These are phyloP conservation scores for Pteronura brasiliensis DNA, from an alignment of 2,113 vertebrate genomes.

Conservation along the genomic window DNA sequence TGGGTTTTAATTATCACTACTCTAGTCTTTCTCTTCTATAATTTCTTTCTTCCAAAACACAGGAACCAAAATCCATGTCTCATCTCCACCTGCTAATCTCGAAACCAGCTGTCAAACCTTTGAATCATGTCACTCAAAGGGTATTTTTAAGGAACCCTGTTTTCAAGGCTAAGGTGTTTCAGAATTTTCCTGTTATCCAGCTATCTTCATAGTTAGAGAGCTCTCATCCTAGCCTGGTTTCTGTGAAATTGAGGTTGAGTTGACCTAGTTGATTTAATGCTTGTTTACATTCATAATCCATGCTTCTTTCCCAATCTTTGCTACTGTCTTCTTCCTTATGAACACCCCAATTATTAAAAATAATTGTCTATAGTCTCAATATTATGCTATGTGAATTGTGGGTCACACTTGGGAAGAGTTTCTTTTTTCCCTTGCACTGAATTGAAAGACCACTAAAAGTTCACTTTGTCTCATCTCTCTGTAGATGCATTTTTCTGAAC, in stretches of 20 bases:
- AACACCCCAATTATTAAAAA: background rate
- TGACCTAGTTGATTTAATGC: background rate
- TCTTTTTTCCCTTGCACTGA: background rate
- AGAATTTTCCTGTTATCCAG: background rate
- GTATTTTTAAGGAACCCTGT: background rate
- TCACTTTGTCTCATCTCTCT: background rate
- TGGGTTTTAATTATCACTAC: background rate
- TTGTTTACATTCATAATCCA: background rate
- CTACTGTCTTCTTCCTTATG: background rate
- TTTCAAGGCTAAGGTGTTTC: background rate
- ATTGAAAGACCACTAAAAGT: background rate
- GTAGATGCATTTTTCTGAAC: background rate
- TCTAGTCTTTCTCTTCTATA: background rate
- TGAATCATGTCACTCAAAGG: background rate
- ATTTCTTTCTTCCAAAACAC: background rate
- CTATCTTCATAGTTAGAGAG: too few species aligned
- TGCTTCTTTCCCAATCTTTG: fast-evolving
- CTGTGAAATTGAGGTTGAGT: background rate
- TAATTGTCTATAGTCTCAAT: background rate
- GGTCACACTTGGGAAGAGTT: background rate
- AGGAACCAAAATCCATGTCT: background rate
- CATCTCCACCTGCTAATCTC: background rate
- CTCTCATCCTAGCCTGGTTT: background rate
- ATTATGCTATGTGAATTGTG: background rate
- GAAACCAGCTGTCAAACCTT: background rate